phyloP scores from a whole-genome alignment of 2,888 invertebrate species.

The Cheiracanthium punctorium region DNA sequence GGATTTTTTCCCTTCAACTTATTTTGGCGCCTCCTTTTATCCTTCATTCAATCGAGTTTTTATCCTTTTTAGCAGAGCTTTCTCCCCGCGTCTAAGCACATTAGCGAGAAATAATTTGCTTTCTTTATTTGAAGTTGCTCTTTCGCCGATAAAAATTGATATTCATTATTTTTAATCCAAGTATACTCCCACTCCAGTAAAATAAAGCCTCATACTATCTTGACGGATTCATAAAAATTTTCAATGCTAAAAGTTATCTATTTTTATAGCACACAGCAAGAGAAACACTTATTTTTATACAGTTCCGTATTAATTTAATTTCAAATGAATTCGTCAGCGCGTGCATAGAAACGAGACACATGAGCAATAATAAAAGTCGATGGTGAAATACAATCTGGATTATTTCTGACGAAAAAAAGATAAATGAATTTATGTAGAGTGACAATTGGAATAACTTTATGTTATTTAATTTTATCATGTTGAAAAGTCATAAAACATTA shows the following conservation, averaged over 20 bases:
- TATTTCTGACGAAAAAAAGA: too few species aligned
- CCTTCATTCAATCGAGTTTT: constrained; percentile 67
- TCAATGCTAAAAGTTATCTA: not conserved
- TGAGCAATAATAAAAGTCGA: too few species aligned
- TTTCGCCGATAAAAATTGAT: constrained; percentile 54
- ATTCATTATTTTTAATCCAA: constrained; percentile 62
- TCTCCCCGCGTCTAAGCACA: constrained; percentile 57
- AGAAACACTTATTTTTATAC: too few species aligned
- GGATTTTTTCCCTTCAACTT: constrained; percentile 59
- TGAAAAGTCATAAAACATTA: too few species aligned
- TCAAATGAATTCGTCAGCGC: too few species aligned
- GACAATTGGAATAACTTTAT: too few species aligned
- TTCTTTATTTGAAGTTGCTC: constrained; percentile 57
- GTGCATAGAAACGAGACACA: too few species aligned
- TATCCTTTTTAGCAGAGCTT: constrained; percentile 40
- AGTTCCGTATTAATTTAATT: too few species aligned
- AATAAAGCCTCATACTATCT: constrained; percentile 10
- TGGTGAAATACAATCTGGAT: too few species aligned
- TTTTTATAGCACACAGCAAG: too few species aligned
- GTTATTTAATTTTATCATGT: too few species aligned
- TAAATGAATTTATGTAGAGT: too few species aligned
- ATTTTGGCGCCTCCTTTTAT: constrained; percentile 65
- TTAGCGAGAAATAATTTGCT: constrained; percentile 68
- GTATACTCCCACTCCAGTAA: not conserved
- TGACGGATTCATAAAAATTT: not conserved